Conservation (phyloP, 1,140 invertebrate genomes). For the Hyposmocoma kahamanoa region DNA sequence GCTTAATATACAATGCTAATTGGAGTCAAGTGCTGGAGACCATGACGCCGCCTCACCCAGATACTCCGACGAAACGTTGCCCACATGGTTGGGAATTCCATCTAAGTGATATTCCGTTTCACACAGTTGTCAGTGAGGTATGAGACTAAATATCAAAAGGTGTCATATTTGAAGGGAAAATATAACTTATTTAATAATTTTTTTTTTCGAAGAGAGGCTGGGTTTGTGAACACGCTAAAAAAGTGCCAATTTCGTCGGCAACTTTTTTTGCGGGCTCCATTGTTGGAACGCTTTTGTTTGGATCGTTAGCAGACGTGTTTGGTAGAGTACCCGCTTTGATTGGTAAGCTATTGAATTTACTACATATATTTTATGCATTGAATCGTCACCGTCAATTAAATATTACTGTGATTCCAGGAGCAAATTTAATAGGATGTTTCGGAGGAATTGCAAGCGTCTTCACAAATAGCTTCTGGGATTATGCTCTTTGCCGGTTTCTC, state of each 20-base stretch:
- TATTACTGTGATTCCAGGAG: conserved; percentile 61
- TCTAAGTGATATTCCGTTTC: conserved; percentile 41
- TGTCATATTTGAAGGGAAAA: not conserved
- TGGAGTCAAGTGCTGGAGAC: conserved; percentile 35
- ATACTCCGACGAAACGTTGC: conserved; percentile 23
- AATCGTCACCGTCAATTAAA: not conserved
- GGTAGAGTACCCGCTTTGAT: conserved; percentile 79
- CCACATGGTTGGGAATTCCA: conserved; percentile 42
- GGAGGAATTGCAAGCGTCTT: conserved; percentile 80
- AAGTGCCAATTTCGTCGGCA: conserved; percentile 76
- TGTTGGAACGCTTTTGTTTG: conserved; percentile 81
- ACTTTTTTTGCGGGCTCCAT: conserved; percentile 82
- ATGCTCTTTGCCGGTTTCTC: conserved; percentile 76
- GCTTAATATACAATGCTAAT: conserved; percentile 36
- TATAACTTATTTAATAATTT: not conserved
- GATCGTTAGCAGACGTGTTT: conserved; percentile 79
- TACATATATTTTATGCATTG: too few relatives aligned
- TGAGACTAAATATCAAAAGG: not conserved
- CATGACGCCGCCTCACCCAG: conserved; percentile 24
- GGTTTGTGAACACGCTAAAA: not conserved
- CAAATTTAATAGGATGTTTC: conserved; percentile 76
- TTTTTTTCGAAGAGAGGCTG: conserved; percentile 4
- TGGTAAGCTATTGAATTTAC: conserved; percentile 42
- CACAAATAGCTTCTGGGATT: conserved; percentile 76
- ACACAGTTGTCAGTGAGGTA: conserved; percentile 42